Base-by-base conservation (phyloP, 2,113 vertebrate species). In the Panthera uncia region DNA sequence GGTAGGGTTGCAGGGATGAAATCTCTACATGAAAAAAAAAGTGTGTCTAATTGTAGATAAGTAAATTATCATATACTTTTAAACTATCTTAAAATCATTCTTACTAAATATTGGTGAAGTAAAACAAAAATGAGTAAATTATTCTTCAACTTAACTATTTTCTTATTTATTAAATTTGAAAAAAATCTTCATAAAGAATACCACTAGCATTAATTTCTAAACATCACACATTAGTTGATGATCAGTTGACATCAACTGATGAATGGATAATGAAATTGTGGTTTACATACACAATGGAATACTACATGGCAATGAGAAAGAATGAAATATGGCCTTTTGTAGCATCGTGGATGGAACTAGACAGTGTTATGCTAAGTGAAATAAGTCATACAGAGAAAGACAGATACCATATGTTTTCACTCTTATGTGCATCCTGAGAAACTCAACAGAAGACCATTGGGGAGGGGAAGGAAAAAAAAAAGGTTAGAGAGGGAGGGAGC, bases 101-200 rank as follows among this genome's bases (percentile, higher is more conserved):
- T 90, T 50, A 21, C 11, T 41, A 55, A 83, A 45, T 82, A 84
- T 79, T 89, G 80, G 13, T 36, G 48, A 88, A 38, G 11, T 95
- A 74, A 80, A 91, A 88, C n/a, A 19, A 57, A 63, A 81, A 74
- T 52, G 57, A 94, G 29, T 73, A 81, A 8, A 82, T 27, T 91
- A 82, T 57, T 97, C 55, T 82, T 92, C 1, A 65, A 33, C 57
- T 65, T 91, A 65, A 50, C 19, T 38, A 29, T 31, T 33, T 45
- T 57, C 27, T 45, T 83, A 78, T 79, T 95, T 73, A 8, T 84
- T 89, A 78, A 38, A 95, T 61, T 82, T 71, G 89, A 83, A 95
- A 71, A 95, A n/a, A 15, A 29, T 57, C 8, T 88, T 41, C n/a
- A 41, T 48, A 95, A 80, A 31, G 63, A 89, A 76, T 4, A 18